Evolutionary conservation across 2,113 vertebrate species (phyloP).

Genomic region (Cathartes aura): DNA sequence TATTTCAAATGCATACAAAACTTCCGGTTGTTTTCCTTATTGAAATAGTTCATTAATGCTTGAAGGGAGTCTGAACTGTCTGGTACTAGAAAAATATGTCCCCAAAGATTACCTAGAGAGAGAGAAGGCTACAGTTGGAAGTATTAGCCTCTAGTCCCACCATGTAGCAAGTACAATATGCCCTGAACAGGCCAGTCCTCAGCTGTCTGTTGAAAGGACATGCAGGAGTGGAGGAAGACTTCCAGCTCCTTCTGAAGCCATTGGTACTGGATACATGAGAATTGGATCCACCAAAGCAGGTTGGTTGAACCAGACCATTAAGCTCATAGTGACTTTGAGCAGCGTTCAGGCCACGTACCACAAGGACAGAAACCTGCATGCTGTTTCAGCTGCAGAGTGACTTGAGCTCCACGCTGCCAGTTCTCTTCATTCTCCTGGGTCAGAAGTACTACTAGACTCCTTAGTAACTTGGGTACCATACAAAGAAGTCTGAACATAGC

Average conservation of each 20-base stretch:
- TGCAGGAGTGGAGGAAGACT: not conserved
- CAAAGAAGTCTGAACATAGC: not conserved
- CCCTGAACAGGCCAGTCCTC: not conserved
- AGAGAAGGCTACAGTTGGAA: not conserved
- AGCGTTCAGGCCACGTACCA: accelerated
- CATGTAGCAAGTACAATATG: not conserved
- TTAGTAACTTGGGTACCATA: not conserved
- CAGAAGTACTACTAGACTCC: not conserved
- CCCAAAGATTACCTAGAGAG: not conserved
- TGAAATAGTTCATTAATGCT: conserved; percentile 24
- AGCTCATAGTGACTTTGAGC: not conserved
- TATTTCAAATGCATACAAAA: conserved; percentile 3
- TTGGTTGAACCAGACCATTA: not conserved
- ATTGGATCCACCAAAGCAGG: not conserved
- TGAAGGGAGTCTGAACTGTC: not conserved
- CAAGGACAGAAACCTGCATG: not conserved
- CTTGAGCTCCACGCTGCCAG: not conserved
- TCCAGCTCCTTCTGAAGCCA: not conserved
- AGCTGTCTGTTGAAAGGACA: not conserved
- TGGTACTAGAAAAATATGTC: not conserved
- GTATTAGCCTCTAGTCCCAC: not conserved
- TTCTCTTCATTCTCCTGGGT: not conserved
- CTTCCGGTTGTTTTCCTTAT: not conserved
- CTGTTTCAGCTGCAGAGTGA: not conserved
- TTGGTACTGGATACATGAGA: not conserved